Base-by-base conservation (phyloP, 2,888 invertebrate genomes). In the Cylindroiulus punctatus region DNA sequence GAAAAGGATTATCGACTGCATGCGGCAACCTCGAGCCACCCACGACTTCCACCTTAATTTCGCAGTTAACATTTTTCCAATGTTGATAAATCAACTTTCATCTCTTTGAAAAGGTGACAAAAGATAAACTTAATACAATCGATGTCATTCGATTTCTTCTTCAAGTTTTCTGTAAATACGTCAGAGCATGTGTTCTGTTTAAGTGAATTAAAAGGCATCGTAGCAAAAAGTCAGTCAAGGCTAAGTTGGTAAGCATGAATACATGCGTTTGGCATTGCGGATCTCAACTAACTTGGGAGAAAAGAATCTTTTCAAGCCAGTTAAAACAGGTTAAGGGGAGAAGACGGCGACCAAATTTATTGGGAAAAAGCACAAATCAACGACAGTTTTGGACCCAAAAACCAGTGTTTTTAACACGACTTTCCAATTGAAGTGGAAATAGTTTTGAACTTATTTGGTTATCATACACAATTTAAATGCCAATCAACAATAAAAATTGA, bases 11-110 rank as follows among this genome's bases (percentile, higher is more conserved):
- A 76, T 76, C 30, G 30, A 30, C 76, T 30, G 30, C 76, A 30
- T 76, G 76, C 8, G 30, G 76, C 76, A 44, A 83, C 83, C 83
- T 83, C 44, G 83, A 83, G 26, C 83, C 83, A 83, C 83, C 83
- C 44, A 83, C 83, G 44, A 83, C 40, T 44, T 40, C 1, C 17
- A 76, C 76, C 26, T 30, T 30, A n/a, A n/a, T n/a, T 76, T 30
- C 30, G 12, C 30, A 30, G 30, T 17, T 65, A 26, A 65, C 26
- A 26, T 2, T 65, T 26, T 65, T 26, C 26, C 65, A 26, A 76
- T 76, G 76, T 26, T 32, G 30, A 30, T 76, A 76, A 76, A 76
- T 76, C 76, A 76, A 76, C 76, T 76, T 76, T 76, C 76, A 76
- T 30, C 76, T 76, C 30, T 30, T 30, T 12, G 8, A 30, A 30